Percentiles rank a stretch among this genome's conserved stretches.
Conservation (phyloP, 2,797 vertebrate genomes). For the Thalassophryne amazonica region DNA sequence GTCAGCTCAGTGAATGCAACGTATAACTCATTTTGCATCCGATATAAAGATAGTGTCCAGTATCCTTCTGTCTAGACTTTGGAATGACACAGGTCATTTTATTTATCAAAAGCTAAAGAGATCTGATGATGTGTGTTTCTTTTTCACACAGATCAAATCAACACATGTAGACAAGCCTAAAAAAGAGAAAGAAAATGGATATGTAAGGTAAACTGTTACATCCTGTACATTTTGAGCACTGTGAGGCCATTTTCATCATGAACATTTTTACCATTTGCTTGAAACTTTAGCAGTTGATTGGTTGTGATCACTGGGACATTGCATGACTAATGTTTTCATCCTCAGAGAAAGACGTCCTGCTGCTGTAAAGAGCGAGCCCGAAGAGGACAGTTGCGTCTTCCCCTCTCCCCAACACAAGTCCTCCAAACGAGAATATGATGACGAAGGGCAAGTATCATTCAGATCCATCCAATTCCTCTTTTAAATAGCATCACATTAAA, state of each 20-base stretch:
- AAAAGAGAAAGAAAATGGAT: conserved; percentile 94
- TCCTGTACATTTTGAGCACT: too few species aligned
- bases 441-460: conserved; percentile 84
- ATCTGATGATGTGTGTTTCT: not conserved
- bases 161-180: conserved; percentile 85
- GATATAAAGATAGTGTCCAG: too few species aligned
- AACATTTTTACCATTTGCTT: not conserved
- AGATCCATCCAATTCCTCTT: not conserved
- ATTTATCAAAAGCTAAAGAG: not conserved
- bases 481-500: not conserved
- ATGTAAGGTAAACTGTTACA: conserved; percentile 80
- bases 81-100: too few species aligned
- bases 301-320: not conserved
- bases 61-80: too few species aligned
- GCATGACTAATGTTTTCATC: conserved; percentile 15
- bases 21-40: too few species aligned
- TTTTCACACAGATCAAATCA: conserved; percentile 77
- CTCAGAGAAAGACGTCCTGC: conserved; percentile 77
- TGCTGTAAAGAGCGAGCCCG: conserved; percentile 87
- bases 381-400: conserved; percentile 84
- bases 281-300: not conserved
- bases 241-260: not conserved
- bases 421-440: conserved; percentile 83
- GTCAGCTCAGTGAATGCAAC: too few species aligned
- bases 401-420: conserved; percentile 82